A percentile compares a stretch with the other conserved stretches of the same genome.
These are phyloP conservation scores for Netta rufina DNA, from an alignment of 2,797 vertebrate species.

Conservation along the genomic window DNA sequence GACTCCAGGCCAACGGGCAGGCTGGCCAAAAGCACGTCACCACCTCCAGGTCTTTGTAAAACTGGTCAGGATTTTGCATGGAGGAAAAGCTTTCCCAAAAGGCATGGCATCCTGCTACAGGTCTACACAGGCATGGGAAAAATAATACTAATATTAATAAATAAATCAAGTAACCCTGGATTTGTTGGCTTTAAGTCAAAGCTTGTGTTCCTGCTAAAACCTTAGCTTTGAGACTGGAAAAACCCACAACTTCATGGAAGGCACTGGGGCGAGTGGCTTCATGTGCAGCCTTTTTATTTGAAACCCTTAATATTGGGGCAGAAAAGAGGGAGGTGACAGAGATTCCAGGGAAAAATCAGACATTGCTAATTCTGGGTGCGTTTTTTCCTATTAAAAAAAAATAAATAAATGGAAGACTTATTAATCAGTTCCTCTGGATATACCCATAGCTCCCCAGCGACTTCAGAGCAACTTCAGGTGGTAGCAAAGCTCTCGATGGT, in stretches of 20 bases:
- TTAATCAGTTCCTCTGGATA: neutral
- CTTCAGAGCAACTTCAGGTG: neutral
- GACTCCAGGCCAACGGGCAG: neutral
- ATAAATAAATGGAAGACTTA: neutral
- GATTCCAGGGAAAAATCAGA: neutral
- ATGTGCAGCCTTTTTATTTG: neutral
- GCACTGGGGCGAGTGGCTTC: neutral
- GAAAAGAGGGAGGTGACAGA: neutral
- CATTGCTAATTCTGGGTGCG: neutral
- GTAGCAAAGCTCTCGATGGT: neutral
- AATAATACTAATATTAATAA: neutral
- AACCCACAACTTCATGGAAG: neutral
- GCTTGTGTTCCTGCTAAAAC: no score
- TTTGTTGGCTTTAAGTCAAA: neutral
- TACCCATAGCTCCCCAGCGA: neutral
- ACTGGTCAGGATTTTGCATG: neutral
- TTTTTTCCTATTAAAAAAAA: neutral
- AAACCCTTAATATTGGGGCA: neutral
- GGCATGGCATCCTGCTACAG: neutral
- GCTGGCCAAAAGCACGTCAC: neutral
- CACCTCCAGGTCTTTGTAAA: neutral
- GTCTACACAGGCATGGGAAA: accelerated
- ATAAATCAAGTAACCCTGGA: neutral
- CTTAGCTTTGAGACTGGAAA: neutral
- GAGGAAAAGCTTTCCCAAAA: neutral